Base-by-base conservation (phyloP, 2,797 vertebrate genomes). In the Gadopsis marmoratus region DNA sequence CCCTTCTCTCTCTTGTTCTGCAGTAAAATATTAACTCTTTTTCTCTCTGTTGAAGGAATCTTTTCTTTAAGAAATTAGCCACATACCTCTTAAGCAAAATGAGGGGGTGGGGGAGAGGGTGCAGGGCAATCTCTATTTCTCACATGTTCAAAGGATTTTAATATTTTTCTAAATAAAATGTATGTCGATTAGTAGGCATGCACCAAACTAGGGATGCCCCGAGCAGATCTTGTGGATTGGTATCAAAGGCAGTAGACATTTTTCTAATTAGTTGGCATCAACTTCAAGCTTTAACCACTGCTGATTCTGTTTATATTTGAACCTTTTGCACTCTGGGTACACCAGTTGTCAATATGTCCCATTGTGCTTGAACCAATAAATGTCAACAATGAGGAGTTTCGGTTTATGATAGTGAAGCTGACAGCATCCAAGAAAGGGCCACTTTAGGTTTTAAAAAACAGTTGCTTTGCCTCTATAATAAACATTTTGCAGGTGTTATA, bases 1-100 rank as follows among this genome's bases (percentile, higher is more conserved):
- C 74, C 95, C 96, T 86, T 91, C 88, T 96, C 95, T 96, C 96
- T 96, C 95, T 97, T 97, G 95, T 96, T 95, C 96, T 96, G 95
- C 96, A 97, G 97, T 97, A 96, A 97, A 96, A 95, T 93, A 95
- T 95, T 97, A 97, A 97, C 94, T 95, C 94, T 95, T 93, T 89
- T 88, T 94, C 93, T 95, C 96, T 96, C 95, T 96, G 92, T 97
- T 96, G 93, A 97, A 96, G 96, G 93, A 94, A 95, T 95, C 92
- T 94, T 86, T 91, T 89, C 48, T 88, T 79, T n/a, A 72, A 43
- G 69, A 61, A 68, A 71, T 16, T 56, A 74, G 83, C 74, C 48
- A 68, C 69, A 74, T 68, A 85, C 71, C 59, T 78, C 64, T 82
- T 75, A 74, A 77, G 63, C 45, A 68, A 80, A 84, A 79, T 60